Base-by-base conservation (phyloP, 2,113 vertebrate genomes). In the Dasyurus viverrinus region DNA sequence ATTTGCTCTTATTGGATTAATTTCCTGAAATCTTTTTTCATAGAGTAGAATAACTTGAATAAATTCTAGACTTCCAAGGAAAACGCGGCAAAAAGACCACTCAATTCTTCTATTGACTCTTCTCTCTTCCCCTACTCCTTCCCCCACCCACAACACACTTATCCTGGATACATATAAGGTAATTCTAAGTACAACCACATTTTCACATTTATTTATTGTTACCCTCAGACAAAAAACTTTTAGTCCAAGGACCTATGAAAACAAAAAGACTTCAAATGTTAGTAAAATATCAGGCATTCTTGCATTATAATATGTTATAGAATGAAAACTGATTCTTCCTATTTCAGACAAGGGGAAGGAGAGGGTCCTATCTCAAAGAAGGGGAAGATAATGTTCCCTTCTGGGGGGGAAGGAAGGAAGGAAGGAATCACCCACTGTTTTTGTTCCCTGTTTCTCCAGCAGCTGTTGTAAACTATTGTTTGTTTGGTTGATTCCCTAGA, bases 361-460 rank as follows among this genome's bases (percentile, higher is more conserved):
- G 24, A 8, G 25, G 55, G 26, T 50, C 50, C 50, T 50, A 50
- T 50, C 50, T 47, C 50, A 50, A 7, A 50, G 6, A 50, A 50
- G 8, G 50, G 50, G 50, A 47, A 2, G 27, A 12, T 30, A 36
- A 14, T 4, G 2, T 68, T 84, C 68, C 14, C 68, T 84, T 42
- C 6, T 84, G 68, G 36, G 47, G 47, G 47, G 47, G 47, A 6
- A 2, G 68, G 0, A 42, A 6, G 23, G 68, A 84, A 42, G 0
- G 16, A 84, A 42, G n/a, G 57, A 92, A 47, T 22, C 14, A 47
- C 24, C 47, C 19, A n/a, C 36, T 93, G 25, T 95, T 95, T 90
- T 42, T 92, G 11, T 48, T 30, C n/a, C 91, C n/a, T 53, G 14
- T 92, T 94, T 96, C 84, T 96, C 60, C 89, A 57, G 91, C 95